phyloP scores from a whole-genome alignment of 92 coral and sea anemone species.

The Pocillopora grandis region DNA sequence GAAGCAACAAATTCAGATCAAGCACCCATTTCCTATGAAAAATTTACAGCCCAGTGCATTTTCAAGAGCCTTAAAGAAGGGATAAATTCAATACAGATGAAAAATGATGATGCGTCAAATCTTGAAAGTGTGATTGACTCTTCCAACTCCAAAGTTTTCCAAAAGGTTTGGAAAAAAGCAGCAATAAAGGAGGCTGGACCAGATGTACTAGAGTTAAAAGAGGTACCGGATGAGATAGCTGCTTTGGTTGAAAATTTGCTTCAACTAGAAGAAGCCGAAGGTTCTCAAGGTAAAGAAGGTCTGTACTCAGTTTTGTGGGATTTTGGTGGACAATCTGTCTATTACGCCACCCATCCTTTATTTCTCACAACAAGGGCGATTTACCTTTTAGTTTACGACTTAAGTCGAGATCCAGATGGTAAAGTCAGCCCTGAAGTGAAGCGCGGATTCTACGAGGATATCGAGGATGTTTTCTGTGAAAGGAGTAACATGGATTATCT shows the following conservation, averaged over 20 bases:
- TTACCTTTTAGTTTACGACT: background rate
- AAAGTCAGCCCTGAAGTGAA: background rate
- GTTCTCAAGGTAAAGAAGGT: background rate
- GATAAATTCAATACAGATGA: too few species aligned
- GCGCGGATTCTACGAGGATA: background rate
- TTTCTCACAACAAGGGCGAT: background rate
- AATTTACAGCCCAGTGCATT: background rate
- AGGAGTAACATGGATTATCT: background rate
- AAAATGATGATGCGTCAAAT: background rate
- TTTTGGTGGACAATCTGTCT: too few species aligned
- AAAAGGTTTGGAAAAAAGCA: too few species aligned
- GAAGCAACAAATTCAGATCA: background rate
- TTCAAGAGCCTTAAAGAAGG: background rate
- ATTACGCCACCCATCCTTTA: too few species aligned
- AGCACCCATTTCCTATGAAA: background rate
- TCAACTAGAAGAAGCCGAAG: background rate
- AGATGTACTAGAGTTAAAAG: background rate
- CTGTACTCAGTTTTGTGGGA: too few species aligned
- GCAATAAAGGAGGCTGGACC: background rate
- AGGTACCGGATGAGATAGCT: background rate
- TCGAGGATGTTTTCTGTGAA: background rate
- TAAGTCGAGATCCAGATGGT: background rate
- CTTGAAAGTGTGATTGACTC: background rate
- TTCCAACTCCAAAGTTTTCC: too few species aligned
- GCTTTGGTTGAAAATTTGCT: background rate